These are phyloP conservation scores for Emydoidea blandingii DNA, from an alignment of 2,797 vertebrate genomes.

Conservation along the genomic window DNA sequence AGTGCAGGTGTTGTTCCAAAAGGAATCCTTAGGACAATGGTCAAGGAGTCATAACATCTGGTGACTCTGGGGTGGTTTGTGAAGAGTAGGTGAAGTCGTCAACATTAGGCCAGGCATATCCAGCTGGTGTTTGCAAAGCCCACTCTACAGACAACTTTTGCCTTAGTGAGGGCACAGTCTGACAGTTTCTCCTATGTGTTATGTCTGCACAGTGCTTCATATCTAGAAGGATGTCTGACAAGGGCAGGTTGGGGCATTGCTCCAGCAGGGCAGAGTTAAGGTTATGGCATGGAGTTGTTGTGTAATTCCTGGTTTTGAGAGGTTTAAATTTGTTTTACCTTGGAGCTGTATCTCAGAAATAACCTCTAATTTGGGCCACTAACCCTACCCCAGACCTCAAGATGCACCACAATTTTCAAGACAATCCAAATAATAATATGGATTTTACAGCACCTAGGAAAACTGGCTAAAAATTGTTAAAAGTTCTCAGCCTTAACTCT, in stretches of 20 bases:
- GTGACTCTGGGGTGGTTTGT: too few species aligned
- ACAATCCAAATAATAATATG: fast-evolving
- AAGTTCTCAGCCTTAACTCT: too few species aligned
- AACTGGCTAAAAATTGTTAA: not conserved
- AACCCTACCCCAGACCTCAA: not conserved
- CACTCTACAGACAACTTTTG: too few species aligned
- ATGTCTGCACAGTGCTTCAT: too few species aligned
- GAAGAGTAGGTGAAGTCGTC: too few species aligned
- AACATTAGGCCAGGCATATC: too few species aligned
- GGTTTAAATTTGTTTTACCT: not conserved
- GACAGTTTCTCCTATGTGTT: too few species aligned
- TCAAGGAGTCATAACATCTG: too few species aligned
- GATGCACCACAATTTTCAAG: not conserved
- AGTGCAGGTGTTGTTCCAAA: too few species aligned
- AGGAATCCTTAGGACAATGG: too few species aligned
- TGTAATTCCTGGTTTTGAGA: not conserved
- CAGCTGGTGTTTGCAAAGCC: too few species aligned
- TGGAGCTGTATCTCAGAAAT: fast-evolving
- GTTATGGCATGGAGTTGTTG: not conserved
- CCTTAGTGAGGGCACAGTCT: too few species aligned
- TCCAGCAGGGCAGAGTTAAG: not conserved
- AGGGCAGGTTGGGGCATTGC: fast-evolving
- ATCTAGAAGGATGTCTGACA: not conserved
- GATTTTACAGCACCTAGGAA: fast-evolving
- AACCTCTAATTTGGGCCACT: fast-evolving